Evolutionary conservation across 2,113 vertebrate species (phyloP).

Genomic region (Numida meleagris): DNA sequence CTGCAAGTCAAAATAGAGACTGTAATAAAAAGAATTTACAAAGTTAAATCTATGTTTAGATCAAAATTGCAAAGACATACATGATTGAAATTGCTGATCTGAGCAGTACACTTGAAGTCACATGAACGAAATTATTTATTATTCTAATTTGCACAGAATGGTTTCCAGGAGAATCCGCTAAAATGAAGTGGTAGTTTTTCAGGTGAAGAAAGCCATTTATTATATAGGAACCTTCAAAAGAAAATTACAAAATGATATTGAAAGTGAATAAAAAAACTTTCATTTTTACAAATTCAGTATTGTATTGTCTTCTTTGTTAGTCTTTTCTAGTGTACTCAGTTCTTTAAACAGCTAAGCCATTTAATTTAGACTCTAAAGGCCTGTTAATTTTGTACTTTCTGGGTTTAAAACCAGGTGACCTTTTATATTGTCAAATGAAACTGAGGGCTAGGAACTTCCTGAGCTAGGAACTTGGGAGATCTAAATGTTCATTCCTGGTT

Average conservation of each 20-base stretch:
- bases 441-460: not conserved
- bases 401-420: rapidly evolving
- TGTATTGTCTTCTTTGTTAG: not conserved
- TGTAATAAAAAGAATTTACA: not conserved
- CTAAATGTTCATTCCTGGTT: not conserved
- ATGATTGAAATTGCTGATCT: not conserved
- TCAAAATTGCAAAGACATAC: not conserved
- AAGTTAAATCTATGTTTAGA: not conserved
- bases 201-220: not conserved
- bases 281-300: no score
- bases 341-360: not conserved
- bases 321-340: not conserved
- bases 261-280: not conserved
- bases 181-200: not conserved
- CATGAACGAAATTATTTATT: not conserved
- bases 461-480: not conserved
- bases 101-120: not conserved
- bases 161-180: not conserved
- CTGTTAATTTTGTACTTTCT: not conserved
- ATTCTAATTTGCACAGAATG: not conserved
- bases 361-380: not conserved
- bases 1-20: not conserved
- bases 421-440: not conserved
- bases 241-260: not conserved
- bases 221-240: not conserved